These are phyloP conservation scores for Antigone vipio DNA, from an alignment of 2,113 vertebrate genomes.

Conservation along the genomic window DNA sequence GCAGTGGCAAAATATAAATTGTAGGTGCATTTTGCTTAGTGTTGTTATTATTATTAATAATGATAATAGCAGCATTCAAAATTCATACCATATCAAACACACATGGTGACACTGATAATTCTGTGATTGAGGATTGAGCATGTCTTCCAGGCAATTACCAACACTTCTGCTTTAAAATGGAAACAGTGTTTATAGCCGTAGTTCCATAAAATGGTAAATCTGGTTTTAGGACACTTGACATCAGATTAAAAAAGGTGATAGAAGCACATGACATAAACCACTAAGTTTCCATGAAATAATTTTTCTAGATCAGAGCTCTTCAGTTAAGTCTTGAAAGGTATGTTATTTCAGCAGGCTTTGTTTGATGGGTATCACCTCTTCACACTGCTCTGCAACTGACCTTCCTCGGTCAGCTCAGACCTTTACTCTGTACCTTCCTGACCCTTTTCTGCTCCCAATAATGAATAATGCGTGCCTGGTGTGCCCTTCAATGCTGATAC, in stretches of 20 bases:
- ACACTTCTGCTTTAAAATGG: not conserved
- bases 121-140: not conserved
- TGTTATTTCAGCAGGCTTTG: not conserved
- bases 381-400: not conserved
- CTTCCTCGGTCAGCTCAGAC: not conserved
- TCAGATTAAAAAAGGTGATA: not conserved
- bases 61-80: not conserved
- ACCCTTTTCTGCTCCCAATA: not conserved
- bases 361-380: not conserved
- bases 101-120: not conserved
- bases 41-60: not conserved
- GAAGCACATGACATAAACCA: not conserved
- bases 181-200: not conserved
- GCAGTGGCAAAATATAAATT: not conserved
- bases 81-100: not conserved
- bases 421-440: not conserved
- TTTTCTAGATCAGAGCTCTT: not conserved
- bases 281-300: not conserved
- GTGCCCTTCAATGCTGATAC: not conserved
- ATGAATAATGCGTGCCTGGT: accelerated
- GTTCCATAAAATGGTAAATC: not conserved
- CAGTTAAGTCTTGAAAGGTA: not conserved
- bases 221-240: not conserved
- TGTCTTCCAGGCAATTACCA: not conserved
- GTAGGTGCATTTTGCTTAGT: not conserved